Evolutionary conservation across 2,797 vertebrate genomes (phyloP).

Genomic region (Callimico goeldii): DNA sequence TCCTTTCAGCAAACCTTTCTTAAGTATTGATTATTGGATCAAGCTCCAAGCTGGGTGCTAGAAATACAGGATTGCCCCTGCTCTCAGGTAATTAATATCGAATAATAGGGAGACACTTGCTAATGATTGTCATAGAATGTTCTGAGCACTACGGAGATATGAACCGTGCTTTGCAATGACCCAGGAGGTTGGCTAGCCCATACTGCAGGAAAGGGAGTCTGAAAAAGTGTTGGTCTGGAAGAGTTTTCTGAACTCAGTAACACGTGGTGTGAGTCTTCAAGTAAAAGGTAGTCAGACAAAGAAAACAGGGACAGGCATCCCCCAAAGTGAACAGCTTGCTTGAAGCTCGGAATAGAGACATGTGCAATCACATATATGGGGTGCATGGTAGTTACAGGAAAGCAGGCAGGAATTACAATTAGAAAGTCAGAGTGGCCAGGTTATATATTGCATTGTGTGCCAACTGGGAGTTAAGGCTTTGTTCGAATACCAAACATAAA

Average conservation of each 20-base stretch:
- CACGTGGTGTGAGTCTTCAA: not conserved
- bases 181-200: too few relatives aligned
- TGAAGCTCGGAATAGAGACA: not conserved
- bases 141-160: not conserved
- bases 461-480: not conserved
- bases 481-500: not conserved
- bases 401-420: not conserved
- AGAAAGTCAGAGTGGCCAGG: not conserved
- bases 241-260: not conserved
- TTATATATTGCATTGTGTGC: not conserved
- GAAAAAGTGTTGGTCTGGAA: not conserved
- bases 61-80: not conserved
- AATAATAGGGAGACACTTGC: accelerated
- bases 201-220: not conserved
- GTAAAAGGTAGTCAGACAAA: not conserved
- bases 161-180: not conserved
- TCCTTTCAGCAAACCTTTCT: not conserved
- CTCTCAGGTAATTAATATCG: not conserved
- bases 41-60: not conserved
- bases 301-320: not conserved
- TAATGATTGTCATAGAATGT: not conserved
- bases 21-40: not conserved
- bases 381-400: not conserved
- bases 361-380: not conserved
- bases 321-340: not conserved